A percentile compares a stretch with the other conserved stretches of the same genome.
phyloP scores from a whole-genome alignment of 2,797 vertebrate genomes.

The Rhinichthys osculus region DNA sequence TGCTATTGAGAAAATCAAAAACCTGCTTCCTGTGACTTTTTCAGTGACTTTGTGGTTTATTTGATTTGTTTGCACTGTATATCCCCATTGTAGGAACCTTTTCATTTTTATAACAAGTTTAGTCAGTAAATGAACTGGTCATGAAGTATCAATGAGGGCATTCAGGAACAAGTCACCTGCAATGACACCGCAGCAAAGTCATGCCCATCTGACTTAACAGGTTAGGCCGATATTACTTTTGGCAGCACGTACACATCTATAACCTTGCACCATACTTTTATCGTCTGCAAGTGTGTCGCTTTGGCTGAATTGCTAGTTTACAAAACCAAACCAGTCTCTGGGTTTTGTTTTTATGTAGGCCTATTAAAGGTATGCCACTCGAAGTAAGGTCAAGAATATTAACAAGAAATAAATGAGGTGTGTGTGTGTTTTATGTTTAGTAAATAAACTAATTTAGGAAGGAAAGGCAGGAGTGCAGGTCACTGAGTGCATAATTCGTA shows the following conservation, averaged over 20 bases:
- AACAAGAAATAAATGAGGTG: neutral
- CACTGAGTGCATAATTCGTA: neutral
- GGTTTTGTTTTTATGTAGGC: neutral
- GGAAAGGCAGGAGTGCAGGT: neutral
- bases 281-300: neutral
- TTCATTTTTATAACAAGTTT: neutral
- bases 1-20: neutral
- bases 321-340: neutral
- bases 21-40: neutral
- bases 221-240: conserved; percentile 25
- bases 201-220: conserved; percentile 41
- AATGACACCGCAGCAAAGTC: conserved; percentile 19
- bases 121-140: neutral
- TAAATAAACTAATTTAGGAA: neutral
- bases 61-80: neutral
- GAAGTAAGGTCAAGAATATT: neutral
- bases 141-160: neutral
- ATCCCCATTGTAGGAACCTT: neutral
- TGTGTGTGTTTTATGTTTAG: neutral
- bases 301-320: neutral
- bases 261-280: conserved; percentile 3
- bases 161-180: conserved; percentile 24
- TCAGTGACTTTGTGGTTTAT: neutral
- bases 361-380: neutral
- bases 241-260: conserved; percentile 6